Evolutionary conservation across 2,888 invertebrate genomes (phyloP).

Genomic region (Ormyrus nitidulus): DNA sequence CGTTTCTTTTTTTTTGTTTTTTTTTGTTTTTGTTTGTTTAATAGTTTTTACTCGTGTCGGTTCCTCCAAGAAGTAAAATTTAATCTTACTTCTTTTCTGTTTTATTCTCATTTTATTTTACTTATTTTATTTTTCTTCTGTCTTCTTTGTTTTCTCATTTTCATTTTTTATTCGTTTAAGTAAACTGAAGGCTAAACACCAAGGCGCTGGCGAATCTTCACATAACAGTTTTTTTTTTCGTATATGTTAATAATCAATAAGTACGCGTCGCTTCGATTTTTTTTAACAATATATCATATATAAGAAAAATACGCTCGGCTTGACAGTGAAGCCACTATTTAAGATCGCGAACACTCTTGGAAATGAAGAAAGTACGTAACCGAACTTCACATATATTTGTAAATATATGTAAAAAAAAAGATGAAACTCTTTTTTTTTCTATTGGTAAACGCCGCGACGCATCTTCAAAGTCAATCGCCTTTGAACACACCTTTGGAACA

Average conservation of each 20-base stretch:
- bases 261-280: slow-evolving; percentile 47
- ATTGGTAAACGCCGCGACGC: slow-evolving; percentile 1
- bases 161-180: slow-evolving; percentile 18
- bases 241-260: slow-evolving; percentile 50
- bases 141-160: background rate
- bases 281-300: slow-evolving; percentile 52
- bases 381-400: background rate
- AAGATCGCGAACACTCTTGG: slow-evolving; percentile 38
- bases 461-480: slow-evolving; percentile 14
- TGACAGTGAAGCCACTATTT: slow-evolving; percentile 39
- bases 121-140: slow-evolving; percentile 6
- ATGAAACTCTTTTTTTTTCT: background rate
- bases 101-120: slow-evolving; percentile 5
- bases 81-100: slow-evolving; percentile 55
- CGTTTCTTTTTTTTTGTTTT: background rate
- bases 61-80: slow-evolving; percentile 55
- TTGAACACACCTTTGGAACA: background rate
- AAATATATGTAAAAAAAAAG: slow-evolving; percentile 5
- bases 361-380: slow-evolving; percentile 1
- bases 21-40: slow-evolving; percentile 11
- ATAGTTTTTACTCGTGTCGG: slow-evolving; percentile 10
- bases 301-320: slow-evolving; percentile 56
- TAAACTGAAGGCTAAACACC: slow-evolving; percentile 53
- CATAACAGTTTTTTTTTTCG: slow-evolving; percentile 46
- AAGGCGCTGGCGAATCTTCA: slow-evolving; percentile 52